Conservation (phyloP, 2,888 invertebrate species). For the Ophion slaviceki region DNA sequence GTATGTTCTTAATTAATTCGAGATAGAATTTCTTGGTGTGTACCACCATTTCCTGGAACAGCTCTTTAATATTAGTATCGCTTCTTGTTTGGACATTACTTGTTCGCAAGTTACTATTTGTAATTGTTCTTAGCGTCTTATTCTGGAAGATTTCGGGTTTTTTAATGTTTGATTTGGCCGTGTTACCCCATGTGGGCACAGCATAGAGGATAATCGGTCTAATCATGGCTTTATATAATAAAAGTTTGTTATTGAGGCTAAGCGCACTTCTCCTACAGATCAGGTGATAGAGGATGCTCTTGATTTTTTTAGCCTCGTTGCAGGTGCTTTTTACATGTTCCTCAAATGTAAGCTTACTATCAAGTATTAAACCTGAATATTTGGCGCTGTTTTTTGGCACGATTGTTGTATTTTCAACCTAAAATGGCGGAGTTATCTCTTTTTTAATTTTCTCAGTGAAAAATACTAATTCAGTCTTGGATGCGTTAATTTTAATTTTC, state of each 20-base stretch:
- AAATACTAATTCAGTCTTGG: neutral
- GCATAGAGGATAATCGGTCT: slow-evolving; percentile 41
- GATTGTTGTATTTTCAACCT: neutral
- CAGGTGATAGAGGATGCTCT: neutral
- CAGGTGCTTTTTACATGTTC: neutral
- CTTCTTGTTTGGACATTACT: too few species aligned
- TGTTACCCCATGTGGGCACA: slow-evolving; percentile 34
- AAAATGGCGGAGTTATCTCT: neutral
- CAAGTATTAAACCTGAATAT: neutral
- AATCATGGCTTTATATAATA: too few species aligned
- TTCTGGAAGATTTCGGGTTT: slow-evolving; percentile 22
- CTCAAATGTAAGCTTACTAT: neutral
- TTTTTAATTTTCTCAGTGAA: neutral
- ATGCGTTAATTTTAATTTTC: neutral
- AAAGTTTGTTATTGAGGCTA: neutral
- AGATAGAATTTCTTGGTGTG: too few species aligned
- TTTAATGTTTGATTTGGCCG: slow-evolving; percentile 11
- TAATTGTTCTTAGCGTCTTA: slow-evolving; percentile 23
- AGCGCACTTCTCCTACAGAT: slow-evolving; percentile 1
- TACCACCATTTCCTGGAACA: too few species aligned
- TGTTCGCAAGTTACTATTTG: too few species aligned
- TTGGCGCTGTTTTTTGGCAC: neutral
- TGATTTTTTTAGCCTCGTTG: neutral
- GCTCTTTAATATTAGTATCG: too few species aligned
- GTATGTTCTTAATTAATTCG: too few species aligned